Evolutionary conservation across 2,113 vertebrate species (phyloP), one percentile per base, ranked within the genome.

Genomic region (Beaufortia kweichowensis): DNA sequence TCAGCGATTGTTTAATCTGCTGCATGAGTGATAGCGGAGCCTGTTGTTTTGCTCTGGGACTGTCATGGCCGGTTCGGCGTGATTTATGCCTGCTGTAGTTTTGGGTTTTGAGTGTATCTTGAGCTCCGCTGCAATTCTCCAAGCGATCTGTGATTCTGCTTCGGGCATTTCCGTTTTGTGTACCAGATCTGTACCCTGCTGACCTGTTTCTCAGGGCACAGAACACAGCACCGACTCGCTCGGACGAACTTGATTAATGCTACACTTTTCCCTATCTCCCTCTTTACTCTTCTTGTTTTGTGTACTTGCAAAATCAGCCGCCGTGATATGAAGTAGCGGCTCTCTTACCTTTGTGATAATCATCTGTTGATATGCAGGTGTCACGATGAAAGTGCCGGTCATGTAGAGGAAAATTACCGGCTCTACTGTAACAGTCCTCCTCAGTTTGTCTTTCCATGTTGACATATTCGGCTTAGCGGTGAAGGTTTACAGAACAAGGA

Each of bases 381-480:
- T 55, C n/a, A 80, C 12, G 3, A 89, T 82, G 65, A 86, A 87
- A 19, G 21, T 75, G 26, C 83, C 60, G 21, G 82, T 85, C 86
- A 89, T 85, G 70, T 76, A 88, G 21, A 88, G 48, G 46, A 88
- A 85, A n/a, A 89, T 84, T 0, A 83, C 84, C 1, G 88, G 88
- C 75, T 89, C 88, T 68, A 88, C 88, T 11, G 88, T 88, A 55
- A 89, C 29, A 21, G 81, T 53, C 6, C 35, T 72, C 53, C 85
- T 75, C 4, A 83, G 56, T 53, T 62, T 78, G 31, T 83, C 79
- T 64, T 78, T 41, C 68, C 79, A 84, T 79, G 31, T 41, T 61
- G 79, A 43, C 82, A 84, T 84, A 12, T 72, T 79, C 8, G 10
- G 43, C 14, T 63, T 35, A 4, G 59, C 26, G 19, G 53, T 31